Evolutionary conservation across 2,113 vertebrate species (phyloP).

Genomic region (Anarrhichthys ocellatus): DNA sequence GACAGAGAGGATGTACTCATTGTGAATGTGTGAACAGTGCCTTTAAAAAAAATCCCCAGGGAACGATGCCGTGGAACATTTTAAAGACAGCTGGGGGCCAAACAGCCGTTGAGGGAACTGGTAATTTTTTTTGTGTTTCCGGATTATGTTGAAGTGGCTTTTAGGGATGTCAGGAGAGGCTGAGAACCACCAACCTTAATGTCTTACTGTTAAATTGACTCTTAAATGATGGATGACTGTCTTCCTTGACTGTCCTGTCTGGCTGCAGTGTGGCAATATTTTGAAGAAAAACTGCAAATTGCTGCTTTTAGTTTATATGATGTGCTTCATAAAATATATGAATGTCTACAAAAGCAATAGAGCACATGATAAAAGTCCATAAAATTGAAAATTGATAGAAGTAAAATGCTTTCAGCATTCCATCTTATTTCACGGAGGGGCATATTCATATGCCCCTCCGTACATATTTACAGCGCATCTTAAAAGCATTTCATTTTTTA

Average conservation of each 20-base stretch:
- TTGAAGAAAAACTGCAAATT: constrained; percentile 37
- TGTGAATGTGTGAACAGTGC: constrained; percentile 46
- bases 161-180: constrained; percentile 63
- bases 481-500: neutral
- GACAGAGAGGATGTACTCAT: constrained; percentile 41
- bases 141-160: constrained; percentile 64
- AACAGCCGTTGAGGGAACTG: constrained; percentile 40
- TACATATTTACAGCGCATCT: constrained; percentile 1
- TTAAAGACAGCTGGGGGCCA: constrained; percentile 49
- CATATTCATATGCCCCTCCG: no score
- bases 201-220: constrained; percentile 56
- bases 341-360: constrained; percentile 36
- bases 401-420: neutral
- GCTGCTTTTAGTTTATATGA: constrained; percentile 35
- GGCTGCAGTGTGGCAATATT: constrained; percentile 18
- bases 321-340: constrained; percentile 36
- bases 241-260: constrained; percentile 22
- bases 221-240: constrained; percentile 55
- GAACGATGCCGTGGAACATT: constrained; percentile 50
- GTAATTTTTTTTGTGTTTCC: constrained; percentile 35
- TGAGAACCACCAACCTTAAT: constrained; percentile 46
- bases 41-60: constrained; percentile 31
- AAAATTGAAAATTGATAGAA: constrained; percentile 11
- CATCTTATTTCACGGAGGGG: neutral
- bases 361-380: constrained; percentile 15